These are phyloP conservation scores for Cisticola juncidis DNA, from an alignment of 2,113 vertebrate species.

Conservation along the genomic window DNA sequence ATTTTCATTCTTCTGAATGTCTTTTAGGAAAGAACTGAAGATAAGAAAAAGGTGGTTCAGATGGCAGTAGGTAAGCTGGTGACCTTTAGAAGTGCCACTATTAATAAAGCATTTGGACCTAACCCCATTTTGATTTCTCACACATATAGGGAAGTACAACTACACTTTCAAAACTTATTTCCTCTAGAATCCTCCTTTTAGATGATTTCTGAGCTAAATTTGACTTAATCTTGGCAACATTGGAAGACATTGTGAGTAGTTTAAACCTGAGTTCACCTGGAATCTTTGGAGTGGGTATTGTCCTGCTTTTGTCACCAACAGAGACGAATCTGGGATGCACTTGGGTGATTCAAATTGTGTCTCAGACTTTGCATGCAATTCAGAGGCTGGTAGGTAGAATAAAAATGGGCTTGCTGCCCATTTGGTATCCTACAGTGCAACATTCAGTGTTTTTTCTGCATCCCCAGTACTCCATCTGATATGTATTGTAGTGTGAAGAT, in stretches of 20 bases:
- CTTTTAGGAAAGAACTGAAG: slow-evolving; percentile 89
- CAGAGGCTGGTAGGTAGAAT: neutral
- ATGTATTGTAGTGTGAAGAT: fast-evolving
- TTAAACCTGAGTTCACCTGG: neutral
- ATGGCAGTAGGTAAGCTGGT: slow-evolving; percentile 84
- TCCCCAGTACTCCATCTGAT: neutral
- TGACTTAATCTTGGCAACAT: neutral
- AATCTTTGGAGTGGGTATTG: neutral
- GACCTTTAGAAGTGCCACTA: neutral
- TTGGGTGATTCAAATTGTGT: neutral
- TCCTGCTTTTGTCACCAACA: neutral
- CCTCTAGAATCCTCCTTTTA: neutral
- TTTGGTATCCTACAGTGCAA: neutral
- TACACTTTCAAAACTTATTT: neutral
- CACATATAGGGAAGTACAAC: neutral
- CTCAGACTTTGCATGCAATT: neutral
- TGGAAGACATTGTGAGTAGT: neutral
- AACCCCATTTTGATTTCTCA: neutral
- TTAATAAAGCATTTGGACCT: neutral
- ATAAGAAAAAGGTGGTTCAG: slow-evolving; percentile 94
- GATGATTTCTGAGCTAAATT: neutral
- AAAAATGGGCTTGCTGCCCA: neutral
- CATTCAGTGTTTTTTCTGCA: neutral
- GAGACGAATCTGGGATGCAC: neutral
- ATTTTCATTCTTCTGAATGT: neutral